Evolutionary conservation across 2,888 invertebrate genomes (phyloP).

Genomic region (Eurois occulta): DNA sequence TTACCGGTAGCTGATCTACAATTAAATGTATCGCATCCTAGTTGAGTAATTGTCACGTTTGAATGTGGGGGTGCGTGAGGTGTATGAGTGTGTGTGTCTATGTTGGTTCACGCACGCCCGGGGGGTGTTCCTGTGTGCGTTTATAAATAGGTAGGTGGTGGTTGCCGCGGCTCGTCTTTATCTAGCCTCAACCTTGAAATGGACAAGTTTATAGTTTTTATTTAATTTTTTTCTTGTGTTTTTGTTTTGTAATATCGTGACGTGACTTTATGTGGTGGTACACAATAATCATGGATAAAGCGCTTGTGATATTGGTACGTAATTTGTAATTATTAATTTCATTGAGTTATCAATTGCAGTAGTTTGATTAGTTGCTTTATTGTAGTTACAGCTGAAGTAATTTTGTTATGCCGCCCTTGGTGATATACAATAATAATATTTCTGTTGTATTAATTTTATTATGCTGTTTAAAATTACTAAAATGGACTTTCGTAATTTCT

Average conservation of each 20-base stretch:
- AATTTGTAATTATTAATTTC: conserved; percentile 4
- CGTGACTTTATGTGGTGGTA: conserved; percentile 70
- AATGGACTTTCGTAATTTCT: conserved; percentile 48
- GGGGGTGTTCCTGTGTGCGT: conserved; percentile 81
- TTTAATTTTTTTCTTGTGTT: conserved; percentile 61
- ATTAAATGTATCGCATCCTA: conserved; percentile 67
- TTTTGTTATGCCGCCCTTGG: not conserved
- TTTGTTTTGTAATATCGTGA: conserved; percentile 68
- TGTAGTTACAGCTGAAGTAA: not conserved
- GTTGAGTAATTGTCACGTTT: conserved; percentile 52
- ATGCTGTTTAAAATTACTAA: not conserved
- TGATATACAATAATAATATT: not conserved
- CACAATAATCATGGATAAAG: conserved; percentile 79
- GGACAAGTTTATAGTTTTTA: conserved; percentile 76
- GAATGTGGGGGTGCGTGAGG: conserved; percentile 56
- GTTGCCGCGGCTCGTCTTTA: conserved; percentile 80
- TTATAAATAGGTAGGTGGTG: conserved; percentile 88
- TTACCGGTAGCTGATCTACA: conserved; percentile 62
- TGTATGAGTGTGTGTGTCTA: conserved; percentile 69
- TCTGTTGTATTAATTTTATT: not conserved
- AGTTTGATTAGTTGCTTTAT: conserved; percentile 4
- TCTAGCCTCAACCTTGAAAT: conserved; percentile 86
- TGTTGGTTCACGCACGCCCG: conserved; percentile 58
- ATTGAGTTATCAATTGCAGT: not conserved
- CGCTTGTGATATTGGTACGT: conserved; percentile 80